Conservation (phyloP, 37 sponge, comb jelly and placozoan species). For the Halichondria panicea region DNA sequence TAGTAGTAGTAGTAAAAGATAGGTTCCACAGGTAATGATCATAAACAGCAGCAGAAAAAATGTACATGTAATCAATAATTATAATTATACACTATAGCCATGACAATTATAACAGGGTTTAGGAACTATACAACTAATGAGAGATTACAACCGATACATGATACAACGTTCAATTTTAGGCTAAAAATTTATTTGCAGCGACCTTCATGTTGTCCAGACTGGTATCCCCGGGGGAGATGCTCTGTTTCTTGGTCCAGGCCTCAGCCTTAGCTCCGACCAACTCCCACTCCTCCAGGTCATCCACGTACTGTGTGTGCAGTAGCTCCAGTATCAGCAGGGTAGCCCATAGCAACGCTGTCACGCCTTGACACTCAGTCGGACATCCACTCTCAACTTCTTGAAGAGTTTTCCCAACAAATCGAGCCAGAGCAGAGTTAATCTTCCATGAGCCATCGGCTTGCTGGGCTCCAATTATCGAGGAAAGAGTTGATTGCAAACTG, state of each 20-base stretch:
- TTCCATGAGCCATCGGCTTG: constrained; percentile 58
- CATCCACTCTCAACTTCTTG: constrained; percentile 1
- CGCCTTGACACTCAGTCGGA: constrained; percentile 19
- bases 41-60: no score
- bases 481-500: no score
- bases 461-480: constrained; percentile 45
- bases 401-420: constrained; percentile 9
- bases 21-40: no score
- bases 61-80: no score
- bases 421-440: constrained; percentile 4
- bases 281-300: constrained; percentile 73
- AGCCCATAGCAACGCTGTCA: constrained; percentile 38
- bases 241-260: constrained; percentile 59
- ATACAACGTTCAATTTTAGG: no score
- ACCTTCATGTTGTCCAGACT: not conserved
- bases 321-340: constrained; percentile 39
- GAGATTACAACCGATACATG: no score
- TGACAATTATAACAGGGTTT: no score
- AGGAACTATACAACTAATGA: no score
- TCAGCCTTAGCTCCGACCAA: constrained; percentile 71
- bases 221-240: constrained; percentile 1
- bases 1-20: no score
- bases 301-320: constrained; percentile 27
- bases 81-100: no score
- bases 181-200: not conserved